Conservation (phyloP, 2,113 vertebrate genomes). For the Acrocephalus arundinaceus region DNA sequence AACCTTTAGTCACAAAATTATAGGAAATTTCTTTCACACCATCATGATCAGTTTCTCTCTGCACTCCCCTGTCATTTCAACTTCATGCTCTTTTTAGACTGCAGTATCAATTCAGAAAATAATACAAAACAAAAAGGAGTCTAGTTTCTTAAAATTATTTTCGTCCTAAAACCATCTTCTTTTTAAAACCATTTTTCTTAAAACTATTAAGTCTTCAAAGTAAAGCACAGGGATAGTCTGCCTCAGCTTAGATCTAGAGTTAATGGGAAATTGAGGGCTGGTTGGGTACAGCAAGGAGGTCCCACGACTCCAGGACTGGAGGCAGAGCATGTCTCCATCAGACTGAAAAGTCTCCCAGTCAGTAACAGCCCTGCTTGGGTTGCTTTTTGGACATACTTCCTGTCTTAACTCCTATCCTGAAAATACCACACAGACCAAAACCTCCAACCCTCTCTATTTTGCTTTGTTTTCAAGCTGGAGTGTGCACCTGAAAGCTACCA, state of each 20-base stretch:
- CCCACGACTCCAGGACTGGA: background rate
- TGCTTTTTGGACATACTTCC: background rate
- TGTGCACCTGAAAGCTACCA: background rate
- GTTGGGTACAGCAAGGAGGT: rapidly evolving
- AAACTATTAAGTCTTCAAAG: background rate
- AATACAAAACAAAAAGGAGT: background rate
- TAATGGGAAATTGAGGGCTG: rapidly evolving
- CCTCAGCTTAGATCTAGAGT: background rate
- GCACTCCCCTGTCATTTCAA: background rate
- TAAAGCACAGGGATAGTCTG: background rate
- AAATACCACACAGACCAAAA: background rate
- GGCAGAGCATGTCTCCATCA: background rate
- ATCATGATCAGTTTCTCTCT: background rate
- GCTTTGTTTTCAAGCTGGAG: background rate
- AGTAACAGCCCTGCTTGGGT: background rate
- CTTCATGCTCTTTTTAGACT: background rate
- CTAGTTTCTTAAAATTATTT: background rate
- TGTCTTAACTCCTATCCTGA: background rate
- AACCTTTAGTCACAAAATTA: background rate
- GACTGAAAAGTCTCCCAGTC: background rate
- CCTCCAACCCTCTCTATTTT: rapidly evolving
- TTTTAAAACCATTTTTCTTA: background rate
- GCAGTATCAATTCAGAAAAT: background rate
- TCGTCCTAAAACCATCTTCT: too few species aligned
- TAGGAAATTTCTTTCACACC: background rate